Base-by-base conservation (phyloP, 2,888 invertebrate species). In the Yponomeuta evonymella region DNA sequence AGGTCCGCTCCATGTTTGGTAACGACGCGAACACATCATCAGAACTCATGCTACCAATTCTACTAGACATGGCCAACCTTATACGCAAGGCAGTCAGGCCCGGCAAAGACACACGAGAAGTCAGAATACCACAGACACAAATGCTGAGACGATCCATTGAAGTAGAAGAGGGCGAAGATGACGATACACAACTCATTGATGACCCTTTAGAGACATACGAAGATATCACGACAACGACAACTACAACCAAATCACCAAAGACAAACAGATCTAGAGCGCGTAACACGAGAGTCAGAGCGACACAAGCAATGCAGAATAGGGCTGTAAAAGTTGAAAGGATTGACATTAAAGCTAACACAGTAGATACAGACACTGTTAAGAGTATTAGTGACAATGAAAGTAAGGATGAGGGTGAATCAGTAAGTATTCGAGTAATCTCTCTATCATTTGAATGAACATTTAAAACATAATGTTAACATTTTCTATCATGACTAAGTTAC, bases 1-100 rank as follows among this genome's bases (percentile, higher is more conserved):
- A 94, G 93, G 93, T 94, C 75, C 93, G 93, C 79, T 92, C 94
- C 78, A 92, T 94, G 89, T 93, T 94, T 79, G 93, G 92, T 73
- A 90, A 93, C 77, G 89, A 90, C 76, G 87, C 88, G 73, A 94
- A 94, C 79, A 86, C 92, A 2, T 89, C 90, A 23, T 85, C 93
- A 74, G 93, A 94, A 71, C 83, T 95, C 48, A 91, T 94, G 87
- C 82, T 95, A 71, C 95, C 95, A 11, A 94, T 94, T 73, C 92
- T 94, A 72, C 89, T 93, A 75, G 95, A 95, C 81, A 93, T 95
- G 81, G 95, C 95, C 0, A 94, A 94, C 79, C 87, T 95, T 72
- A 93, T 95, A 70, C 89, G 93, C 71, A 91, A 85, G 68, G 92
- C 94, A 0, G 89, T 93, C 51, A 84, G 87, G 71, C 81, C 90